Evolutionary conservation across 2,888 invertebrate species (phyloP).

Genomic region (Lordiphosa andalusiaca): DNA sequence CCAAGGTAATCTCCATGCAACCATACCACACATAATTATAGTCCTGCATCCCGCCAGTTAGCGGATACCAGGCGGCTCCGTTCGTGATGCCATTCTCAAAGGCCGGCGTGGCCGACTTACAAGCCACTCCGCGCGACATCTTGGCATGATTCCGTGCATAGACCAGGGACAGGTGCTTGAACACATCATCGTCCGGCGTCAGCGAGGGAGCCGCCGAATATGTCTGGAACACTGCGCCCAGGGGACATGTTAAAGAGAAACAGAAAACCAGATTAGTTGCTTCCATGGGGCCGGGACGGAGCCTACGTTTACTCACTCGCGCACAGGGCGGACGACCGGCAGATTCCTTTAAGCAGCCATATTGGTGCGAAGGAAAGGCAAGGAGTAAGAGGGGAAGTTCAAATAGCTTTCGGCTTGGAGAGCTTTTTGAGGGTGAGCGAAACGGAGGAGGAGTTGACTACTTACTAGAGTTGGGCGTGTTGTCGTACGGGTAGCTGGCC

Average conservation of each 20-base stretch:
- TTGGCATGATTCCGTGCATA: conserved; percentile 94
- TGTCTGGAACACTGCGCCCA: conserved; percentile 91
- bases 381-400: conserved; percentile 62
- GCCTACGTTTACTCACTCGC: conserved; percentile 83
- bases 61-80: conserved; percentile 95
- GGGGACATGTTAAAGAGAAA: conserved; percentile 81
- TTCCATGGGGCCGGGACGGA: neutral
- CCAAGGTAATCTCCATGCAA: conserved; percentile 96
- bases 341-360: conserved; percentile 84
- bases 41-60: conserved; percentile 87
- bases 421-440: neutral
- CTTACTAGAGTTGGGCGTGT: conserved; percentile 96
- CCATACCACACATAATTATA: conserved; percentile 96
- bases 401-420: conserved; percentile 4
- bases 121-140: conserved; percentile 92
- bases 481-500: conserved; percentile 98
- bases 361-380: conserved; percentile 73
- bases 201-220: conserved; percentile 90
- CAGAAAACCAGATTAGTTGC: conserved; percentile 21
- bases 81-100: conserved; percentile 96
- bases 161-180: conserved; percentile 90
- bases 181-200: conserved; percentile 95
- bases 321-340: conserved; percentile 87
- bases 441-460: conserved; percentile 61
- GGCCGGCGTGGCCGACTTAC: conserved; percentile 87